Evolutionary conservation across 2,888 invertebrate species (phyloP).

Genomic region (Chymomyza procnemis): DNA sequence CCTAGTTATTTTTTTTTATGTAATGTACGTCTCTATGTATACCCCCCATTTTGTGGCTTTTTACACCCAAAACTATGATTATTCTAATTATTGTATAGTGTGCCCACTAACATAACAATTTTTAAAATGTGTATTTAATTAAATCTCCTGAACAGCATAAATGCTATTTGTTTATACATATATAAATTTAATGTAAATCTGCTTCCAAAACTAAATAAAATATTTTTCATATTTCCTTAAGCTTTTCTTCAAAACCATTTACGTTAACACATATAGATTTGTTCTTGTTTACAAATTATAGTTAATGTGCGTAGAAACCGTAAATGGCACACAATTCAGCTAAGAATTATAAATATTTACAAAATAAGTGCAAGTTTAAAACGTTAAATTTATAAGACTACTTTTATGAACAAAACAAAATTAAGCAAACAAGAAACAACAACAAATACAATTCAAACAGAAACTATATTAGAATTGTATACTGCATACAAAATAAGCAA

Average conservation of each 20-base stretch:
- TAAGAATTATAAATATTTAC: slow-evolving; percentile 19
- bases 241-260: slow-evolving; percentile 38
- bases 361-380: slow-evolving; percentile 69
- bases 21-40: slow-evolving; percentile 20
- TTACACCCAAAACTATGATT: slow-evolving; percentile 63
- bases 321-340: slow-evolving; percentile 8
- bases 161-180: slow-evolving; percentile 8
- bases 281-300: slow-evolving; percentile 6
- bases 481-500: slow-evolving; percentile 69
- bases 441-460: slow-evolving; percentile 40
- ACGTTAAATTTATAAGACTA: slow-evolving; percentile 67
- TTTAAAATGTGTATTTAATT: slow-evolving; percentile 5
- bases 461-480: slow-evolving; percentile 72
- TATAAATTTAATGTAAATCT: slow-evolving; percentile 19
- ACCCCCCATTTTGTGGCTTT: slow-evolving; percentile 61
- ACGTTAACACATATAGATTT: slow-evolving; percentile 40
- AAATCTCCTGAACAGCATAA: slow-evolving; percentile 31
- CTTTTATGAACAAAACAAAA: slow-evolving; percentile 58
- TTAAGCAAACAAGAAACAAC: slow-evolving; percentile 23
- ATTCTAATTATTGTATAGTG: slow-evolving; percentile 10
- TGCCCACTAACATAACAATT: slow-evolving; percentile 3
- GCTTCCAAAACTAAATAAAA: slow-evolving; percentile 29
- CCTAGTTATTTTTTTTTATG: slow-evolving; percentile 14
- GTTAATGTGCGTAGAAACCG: slow-evolving; percentile 11
- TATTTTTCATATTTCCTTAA: slow-evolving; percentile 49